Percentiles rank a stretch among this genome's conserved stretches.
phyloP scores from a whole-genome alignment of 2,888 invertebrate genomes.

The Xylota sylvarum region DNA sequence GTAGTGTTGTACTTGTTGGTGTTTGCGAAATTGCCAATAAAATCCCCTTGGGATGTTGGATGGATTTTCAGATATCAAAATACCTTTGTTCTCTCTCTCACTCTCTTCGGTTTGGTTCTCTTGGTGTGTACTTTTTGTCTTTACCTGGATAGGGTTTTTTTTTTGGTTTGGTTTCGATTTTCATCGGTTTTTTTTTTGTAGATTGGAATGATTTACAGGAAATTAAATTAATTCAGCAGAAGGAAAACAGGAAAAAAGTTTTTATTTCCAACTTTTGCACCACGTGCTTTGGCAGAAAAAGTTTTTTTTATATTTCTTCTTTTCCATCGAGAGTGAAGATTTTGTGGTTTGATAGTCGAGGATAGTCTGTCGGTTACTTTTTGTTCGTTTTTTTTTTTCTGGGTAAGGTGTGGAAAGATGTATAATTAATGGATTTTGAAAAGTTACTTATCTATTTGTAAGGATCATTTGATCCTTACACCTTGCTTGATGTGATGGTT shows the following conservation, averaged over 20 bases:
- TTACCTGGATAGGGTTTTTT: constrained; percentile 45
- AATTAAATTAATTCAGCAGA: constrained; percentile 72
- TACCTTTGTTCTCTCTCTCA: constrained; percentile 49
- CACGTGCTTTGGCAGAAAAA: constrained; percentile 56
- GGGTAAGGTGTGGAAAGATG: constrained; percentile 43
- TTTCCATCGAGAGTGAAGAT: constrained; percentile 56
- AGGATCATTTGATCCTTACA: constrained; percentile 61
- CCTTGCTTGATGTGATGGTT: constrained; percentile 45
- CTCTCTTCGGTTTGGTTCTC: constrained; percentile 21
- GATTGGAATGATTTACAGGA: constrained; percentile 67
- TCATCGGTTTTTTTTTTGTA: constrained; percentile 34
- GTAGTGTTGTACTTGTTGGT: constrained; percentile 62
- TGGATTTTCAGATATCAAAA: constrained; percentile 57
- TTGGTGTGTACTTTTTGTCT: constrained; percentile 20
- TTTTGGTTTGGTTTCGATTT: constrained; percentile 51
- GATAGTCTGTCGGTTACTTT: constrained; percentile 49
- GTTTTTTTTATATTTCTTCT: constrained; percentile 25
- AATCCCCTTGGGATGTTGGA: constrained; percentile 55
- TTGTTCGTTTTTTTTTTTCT: constrained; percentile 21
- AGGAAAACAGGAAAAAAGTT: constrained; percentile 53
- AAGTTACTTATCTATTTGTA: constrained; percentile 40
- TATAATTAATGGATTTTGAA: constrained; percentile 61
- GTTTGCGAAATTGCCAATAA: constrained; percentile 65
- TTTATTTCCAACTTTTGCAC: constrained; percentile 66
- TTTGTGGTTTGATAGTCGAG: constrained; percentile 66